A percentile compares a stretch with the other conserved stretches of the same genome.
phyloP scores from a whole-genome alignment of 2,888 invertebrate species.

The Tiliacea citrago region DNA sequence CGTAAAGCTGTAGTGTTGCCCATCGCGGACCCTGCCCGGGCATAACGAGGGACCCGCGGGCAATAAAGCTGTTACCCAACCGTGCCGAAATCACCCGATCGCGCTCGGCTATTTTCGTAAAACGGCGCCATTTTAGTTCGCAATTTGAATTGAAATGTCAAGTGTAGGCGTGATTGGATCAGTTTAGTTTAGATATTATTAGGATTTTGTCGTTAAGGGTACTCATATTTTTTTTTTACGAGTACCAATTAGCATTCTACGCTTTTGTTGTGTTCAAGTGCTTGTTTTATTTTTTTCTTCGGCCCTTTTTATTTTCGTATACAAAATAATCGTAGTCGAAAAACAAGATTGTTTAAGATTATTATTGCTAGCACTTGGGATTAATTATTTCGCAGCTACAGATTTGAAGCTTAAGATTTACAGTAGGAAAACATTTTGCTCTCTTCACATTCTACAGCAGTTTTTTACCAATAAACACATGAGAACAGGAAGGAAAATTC shows the following conservation, averaged over 20 bases:
- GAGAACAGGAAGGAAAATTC: background rate
- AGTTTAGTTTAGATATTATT: slow-evolving; percentile 68
- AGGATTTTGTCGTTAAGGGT: slow-evolving; percentile 60
- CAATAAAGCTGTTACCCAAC: slow-evolving; percentile 71
- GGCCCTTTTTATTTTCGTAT: background rate
- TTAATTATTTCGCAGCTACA: background rate
- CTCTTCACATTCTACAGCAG: background rate
- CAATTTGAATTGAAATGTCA: slow-evolving; percentile 75
- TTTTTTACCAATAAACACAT: background rate
- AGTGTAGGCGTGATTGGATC: slow-evolving; percentile 66
- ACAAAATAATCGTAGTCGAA: background rate
- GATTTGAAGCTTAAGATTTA: background rate
- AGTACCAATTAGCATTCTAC: slow-evolving; percentile 12
- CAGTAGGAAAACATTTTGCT: background rate
- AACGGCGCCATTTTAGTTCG: slow-evolving; percentile 64
- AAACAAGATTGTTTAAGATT: background rate
- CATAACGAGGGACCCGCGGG: slow-evolving; percentile 67
- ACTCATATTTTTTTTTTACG: slow-evolving; percentile 21
- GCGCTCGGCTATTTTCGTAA: slow-evolving; percentile 59
- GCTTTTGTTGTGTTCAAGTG: slow-evolving; percentile 13
- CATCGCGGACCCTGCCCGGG: slow-evolving; percentile 46
- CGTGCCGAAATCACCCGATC: slow-evolving; percentile 63
- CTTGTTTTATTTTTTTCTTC: slow-evolving; percentile 13
- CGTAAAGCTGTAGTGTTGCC: slow-evolving; percentile 66
- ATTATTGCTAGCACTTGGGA: background rate